Percentiles rank a stretch among this genome's conserved stretches.
Evolutionary conservation across 2,113 vertebrate genomes (phyloP).

Genomic region (Cariama cristata): DNA sequence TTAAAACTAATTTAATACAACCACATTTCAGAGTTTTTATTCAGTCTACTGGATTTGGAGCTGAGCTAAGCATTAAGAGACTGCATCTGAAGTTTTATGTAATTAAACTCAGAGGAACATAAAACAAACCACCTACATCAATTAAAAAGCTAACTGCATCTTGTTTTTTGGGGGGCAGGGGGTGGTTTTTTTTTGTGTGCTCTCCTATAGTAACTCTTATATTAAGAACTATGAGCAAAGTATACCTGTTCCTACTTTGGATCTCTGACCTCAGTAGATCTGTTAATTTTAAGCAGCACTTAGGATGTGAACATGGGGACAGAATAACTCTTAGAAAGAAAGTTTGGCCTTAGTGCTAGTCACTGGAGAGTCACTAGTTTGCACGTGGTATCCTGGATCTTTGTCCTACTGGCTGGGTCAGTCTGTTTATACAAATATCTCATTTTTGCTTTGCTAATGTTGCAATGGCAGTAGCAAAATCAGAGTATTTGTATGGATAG

Average conservation of each 20-base stretch:
- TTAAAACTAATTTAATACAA: neutral
- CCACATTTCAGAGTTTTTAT: neutral
- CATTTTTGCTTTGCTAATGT: neutral
- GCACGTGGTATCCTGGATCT: neutral
- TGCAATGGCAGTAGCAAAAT: neutral
- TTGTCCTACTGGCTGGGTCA: neutral
- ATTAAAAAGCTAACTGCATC: neutral
- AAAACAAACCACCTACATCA: neutral
- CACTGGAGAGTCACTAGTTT: neutral
- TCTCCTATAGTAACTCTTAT: neutral
- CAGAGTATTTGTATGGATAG: accelerated
- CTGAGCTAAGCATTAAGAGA: constrained; percentile 34
- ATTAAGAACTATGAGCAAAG: neutral
- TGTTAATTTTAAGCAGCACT: neutral
- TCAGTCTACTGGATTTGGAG: constrained; percentile 17
- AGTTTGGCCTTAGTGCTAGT: neutral
- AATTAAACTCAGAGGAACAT: constrained; percentile 26
- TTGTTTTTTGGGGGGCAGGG: accelerated
- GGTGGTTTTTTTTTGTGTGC: neutral
- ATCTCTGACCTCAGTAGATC: neutral
- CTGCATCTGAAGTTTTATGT: neutral
- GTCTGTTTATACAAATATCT: neutral
- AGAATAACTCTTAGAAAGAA: neutral
- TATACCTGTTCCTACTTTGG: neutral
- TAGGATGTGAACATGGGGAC: neutral